Evolutionary conservation across 2,113 vertebrate species (phyloP), one percentile per base, ranked within the genome.

Genomic region (Litocranius walleri): DNA sequence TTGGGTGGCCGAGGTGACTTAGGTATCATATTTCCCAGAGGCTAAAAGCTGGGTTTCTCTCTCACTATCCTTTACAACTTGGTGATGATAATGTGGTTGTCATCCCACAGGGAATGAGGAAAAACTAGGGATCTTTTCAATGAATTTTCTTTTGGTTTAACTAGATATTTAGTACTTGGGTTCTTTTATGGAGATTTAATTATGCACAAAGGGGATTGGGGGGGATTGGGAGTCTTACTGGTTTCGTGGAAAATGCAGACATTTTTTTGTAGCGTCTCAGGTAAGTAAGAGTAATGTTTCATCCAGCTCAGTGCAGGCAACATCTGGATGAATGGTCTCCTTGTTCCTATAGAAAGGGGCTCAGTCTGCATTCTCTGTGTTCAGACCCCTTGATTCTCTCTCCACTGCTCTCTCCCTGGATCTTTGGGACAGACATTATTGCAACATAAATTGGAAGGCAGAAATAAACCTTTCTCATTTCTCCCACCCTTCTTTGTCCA

Each of bases 241-340:
- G 95, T 91, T 95, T 94, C 94, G 78, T 21, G 25, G 64, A 93
- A 97, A 98, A 94, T 48, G 87, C 93, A 84, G 90, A 94, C 30
- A n/a, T 91, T 97, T 64, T 64, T 96, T 92, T 87, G 91, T 88
- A 97, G 87, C 7, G 7, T 97, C 96, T 78, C 91, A 96, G 93
- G 94, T 97, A 97, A 97, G 93, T 62, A 95, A 87, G 89, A 88
- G 91, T 95, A 95, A 97, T 97, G 94, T 97, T 98, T 97, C 97
- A 87, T 87, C 54, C 67, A 95, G 78, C 52, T 87, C 94, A 50
- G 62, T 56, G 64, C 64, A 82, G 88, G 97, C 91, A 96, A 77
- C 62, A 90, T 95, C 80, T 92, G 74, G 57, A 97, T 98, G 95
- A 98, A 98, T 97, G 95, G 96, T 64, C 71, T 87, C 97, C 97